Conservation (phyloP, 92 coral and sea anemone species). For the Zoanthus solanderi region DNA sequence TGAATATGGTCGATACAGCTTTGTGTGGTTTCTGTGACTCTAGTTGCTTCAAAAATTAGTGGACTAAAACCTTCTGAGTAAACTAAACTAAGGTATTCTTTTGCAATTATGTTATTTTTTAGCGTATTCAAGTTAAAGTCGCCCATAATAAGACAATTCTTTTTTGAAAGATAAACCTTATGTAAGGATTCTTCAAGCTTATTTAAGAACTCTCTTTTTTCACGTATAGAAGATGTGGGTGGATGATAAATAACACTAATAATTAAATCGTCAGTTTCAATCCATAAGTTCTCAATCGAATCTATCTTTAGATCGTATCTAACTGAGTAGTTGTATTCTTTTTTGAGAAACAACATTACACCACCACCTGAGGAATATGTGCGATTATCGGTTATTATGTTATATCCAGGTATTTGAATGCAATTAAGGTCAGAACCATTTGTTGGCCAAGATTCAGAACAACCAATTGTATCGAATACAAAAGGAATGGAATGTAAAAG, state of each 20-base stretch:
- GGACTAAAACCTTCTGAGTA: slow-evolving; percentile 54
- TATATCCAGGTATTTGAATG: slow-evolving; percentile 45
- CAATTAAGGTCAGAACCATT: slow-evolving; percentile 22
- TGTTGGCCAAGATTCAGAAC: slow-evolving; percentile 46
- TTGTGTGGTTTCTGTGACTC: slow-evolving; percentile 45
- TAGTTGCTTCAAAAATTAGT: slow-evolving; percentile 46
- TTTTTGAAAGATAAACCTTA: slow-evolving; percentile 42
- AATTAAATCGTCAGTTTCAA: slow-evolving; percentile 37
- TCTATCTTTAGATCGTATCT: slow-evolving; percentile 19
- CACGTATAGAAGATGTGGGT: slow-evolving; percentile 46
- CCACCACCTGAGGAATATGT: slow-evolving; percentile 49
- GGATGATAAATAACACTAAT: slow-evolving; percentile 59
- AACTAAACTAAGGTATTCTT: slow-evolving; percentile 51
- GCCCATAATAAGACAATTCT: slow-evolving; percentile 47
- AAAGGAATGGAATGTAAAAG: slow-evolving; percentile 32
- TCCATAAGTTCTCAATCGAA: slow-evolving; percentile 19
- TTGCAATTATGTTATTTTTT: slow-evolving; percentile 43
- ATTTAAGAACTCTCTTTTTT: slow-evolving; percentile 47
- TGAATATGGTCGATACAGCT: slow-evolving; percentile 50
- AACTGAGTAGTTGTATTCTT: slow-evolving; percentile 27
- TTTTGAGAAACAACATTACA: slow-evolving; percentile 32
- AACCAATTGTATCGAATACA: slow-evolving; percentile 26
- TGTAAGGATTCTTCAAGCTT: slow-evolving; percentile 60
- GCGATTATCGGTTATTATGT: slow-evolving; percentile 48
- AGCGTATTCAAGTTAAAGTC: slow-evolving; percentile 50